phyloP scores from a whole-genome alignment of 2,113 vertebrate species.

The Rhineura floridana region DNA sequence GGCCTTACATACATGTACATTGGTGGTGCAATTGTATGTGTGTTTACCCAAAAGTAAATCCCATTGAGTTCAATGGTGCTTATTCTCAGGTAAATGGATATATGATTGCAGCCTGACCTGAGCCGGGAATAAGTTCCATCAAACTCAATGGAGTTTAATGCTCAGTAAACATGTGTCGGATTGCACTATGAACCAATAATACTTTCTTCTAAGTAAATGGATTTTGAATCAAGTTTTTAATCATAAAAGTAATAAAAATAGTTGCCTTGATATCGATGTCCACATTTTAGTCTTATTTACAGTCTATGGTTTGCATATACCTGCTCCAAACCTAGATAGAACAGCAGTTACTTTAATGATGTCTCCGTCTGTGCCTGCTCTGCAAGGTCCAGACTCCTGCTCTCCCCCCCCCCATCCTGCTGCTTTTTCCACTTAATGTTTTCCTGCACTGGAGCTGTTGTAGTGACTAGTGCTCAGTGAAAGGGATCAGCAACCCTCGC shows the following conservation, averaged over 20 bases:
- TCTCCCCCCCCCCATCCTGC: neutral
- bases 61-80: neutral
- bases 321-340: neutral
- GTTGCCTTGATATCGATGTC: neutral
- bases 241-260: neutral
- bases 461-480: neutral
- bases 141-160: neutral
- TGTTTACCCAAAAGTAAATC: neutral
- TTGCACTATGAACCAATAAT: neutral
- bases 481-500: neutral
- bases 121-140: too few relatives aligned
- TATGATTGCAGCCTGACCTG: too few relatives aligned
- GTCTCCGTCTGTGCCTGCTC: neutral
- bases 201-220: neutral
- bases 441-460: neutral
- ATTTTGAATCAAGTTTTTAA: neutral
- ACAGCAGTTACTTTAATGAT: neutral
- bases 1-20: neutral
- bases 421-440: neutral
- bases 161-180: too few relatives aligned
- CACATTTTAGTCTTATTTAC: neutral
- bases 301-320: neutral
- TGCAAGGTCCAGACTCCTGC: neutral
- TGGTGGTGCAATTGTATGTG: neutral
- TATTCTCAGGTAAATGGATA: neutral